phyloP scores from a whole-genome alignment of 2,113 vertebrate genomes.

The human (Homo sapiens) region GRCh38 chr1:5341001-5341500 shows the following conservation, averaged over 20 bases:
- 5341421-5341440: not conserved
- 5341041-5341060: not conserved
- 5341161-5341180: not conserved
- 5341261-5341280: not conserved
- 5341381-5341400: not conserved
- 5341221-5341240: not conserved
- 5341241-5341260: not conserved
- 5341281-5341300: not conserved
- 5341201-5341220: not conserved
- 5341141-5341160: no score
- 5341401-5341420: not conserved
- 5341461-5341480: fast-evolving
- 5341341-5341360: not conserved
- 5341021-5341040: not conserved
- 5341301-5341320: no score
- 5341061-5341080: not conserved
- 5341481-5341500: not conserved
- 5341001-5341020: not conserved
- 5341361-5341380: not conserved
- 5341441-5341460: fast-evolving
- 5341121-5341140: fast-evolving
- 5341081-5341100: not conserved
- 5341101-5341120: not conserved
- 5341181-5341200: not conserved
- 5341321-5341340: not conserved